Evolutionary conservation across 2,888 invertebrate genomes (phyloP), one percentile per base, ranked within the genome.

Genomic region (Amiota communis): DNA sequence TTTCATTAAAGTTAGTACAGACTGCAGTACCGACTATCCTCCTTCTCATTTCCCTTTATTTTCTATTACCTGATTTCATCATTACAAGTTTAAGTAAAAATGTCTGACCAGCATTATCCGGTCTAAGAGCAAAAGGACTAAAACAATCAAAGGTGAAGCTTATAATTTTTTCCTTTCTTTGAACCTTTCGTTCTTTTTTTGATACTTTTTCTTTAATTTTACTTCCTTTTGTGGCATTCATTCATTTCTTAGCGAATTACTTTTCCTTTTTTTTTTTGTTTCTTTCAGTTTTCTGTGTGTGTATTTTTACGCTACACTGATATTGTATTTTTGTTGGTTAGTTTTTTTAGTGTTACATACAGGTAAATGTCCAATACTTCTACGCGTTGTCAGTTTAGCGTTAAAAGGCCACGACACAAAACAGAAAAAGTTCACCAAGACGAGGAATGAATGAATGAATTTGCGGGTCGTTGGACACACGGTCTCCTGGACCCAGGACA

Each of bases 111-210:
- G 78, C 82, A 81, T 77, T 71, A 70, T 70, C 49, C 70, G 23
- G 23, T n/a, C 46, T 23, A 70, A 23, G 70, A 65, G 73, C 71
- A 47, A 46, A 36, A 65, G 56, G 59, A 68, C 81, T 80, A 83
- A 83, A 85, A 86, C 86, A 86, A 86, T 86, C 83, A 84, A 83
- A 86, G 86, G 82, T 86, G 80, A 80, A 46, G 81, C 82, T 72
- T 77, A 73, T 77, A 74, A 64, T 68, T 67, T 75, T 71, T 75
- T 75, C 73, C 74, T 75, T 73, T 59, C 71, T 51, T 76, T 70
- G 69, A 71, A 46, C 36, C 11, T 71, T 70, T 71, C 56, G 11
- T 23, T 23, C 23, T 56, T 23, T n/a, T 51, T 13, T 49, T 20
- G 23, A 3, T 56, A 20, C n/a, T 59, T 17, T 17, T 17, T 17